phyloP scores from a whole-genome alignment of 2,797 vertebrate genomes.

The Tamandua tetradactyla region DNA sequence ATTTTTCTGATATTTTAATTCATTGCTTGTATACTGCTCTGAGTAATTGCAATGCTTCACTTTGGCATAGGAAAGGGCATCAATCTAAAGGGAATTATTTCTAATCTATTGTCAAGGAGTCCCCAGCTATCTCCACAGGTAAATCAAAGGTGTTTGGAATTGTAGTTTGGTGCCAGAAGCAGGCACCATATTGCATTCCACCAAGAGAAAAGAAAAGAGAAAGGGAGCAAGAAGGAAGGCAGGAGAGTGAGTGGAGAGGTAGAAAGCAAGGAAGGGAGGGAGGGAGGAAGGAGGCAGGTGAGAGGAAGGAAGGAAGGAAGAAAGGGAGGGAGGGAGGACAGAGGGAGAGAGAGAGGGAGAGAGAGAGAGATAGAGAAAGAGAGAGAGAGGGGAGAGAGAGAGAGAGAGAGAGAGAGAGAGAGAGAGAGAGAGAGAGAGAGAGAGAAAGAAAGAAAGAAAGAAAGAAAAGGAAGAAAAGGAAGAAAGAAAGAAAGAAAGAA shows the following conservation, averaged over 20 bases:
- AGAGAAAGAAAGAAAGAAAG: too few relatives aligned
- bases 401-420: too few relatives aligned
- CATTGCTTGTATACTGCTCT: neutral
- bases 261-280: neutral
- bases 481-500: too few relatives aligned
- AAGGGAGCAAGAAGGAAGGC: accelerated
- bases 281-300: too few relatives aligned
- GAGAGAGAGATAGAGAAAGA: too few relatives aligned
- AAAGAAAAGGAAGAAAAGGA: too few relatives aligned
- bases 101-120: neutral
- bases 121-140: neutral
- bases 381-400: too few relatives aligned
- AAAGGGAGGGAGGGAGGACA: too few relatives aligned
- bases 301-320: too few relatives aligned
- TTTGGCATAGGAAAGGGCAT: neutral
- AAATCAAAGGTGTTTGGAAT: conserved; percentile 38
- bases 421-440: too few relatives aligned
- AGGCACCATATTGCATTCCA: neutral
- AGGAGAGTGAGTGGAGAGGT: too few relatives aligned
- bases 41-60: neutral
- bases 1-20: conserved; percentile 59
- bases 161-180: neutral
- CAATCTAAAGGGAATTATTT: conserved; percentile 40
- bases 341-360: too few relatives aligned
- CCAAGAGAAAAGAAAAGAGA: neutral